Evolutionary conservation across 2,888 invertebrate species (phyloP).

Genomic region (Autographa pulchrina): DNA sequence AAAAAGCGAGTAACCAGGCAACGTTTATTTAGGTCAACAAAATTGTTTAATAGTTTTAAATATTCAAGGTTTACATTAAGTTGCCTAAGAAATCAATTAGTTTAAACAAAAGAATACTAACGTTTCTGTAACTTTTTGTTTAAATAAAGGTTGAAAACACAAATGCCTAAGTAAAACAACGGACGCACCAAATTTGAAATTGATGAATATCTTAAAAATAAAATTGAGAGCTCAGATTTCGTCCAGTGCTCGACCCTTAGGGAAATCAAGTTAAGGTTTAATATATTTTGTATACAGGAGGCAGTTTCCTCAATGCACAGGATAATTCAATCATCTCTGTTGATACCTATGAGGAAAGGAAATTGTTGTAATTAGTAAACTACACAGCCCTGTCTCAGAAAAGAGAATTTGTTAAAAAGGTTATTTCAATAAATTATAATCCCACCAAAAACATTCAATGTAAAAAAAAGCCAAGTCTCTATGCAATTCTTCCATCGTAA

Average conservation of each 20-base stretch:
- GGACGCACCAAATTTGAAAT: neutral
- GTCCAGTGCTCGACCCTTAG: neutral
- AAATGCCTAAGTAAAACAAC: neutral
- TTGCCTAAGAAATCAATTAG: too few species aligned
- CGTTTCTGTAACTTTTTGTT: neutral
- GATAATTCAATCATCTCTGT: conserved; percentile 1
- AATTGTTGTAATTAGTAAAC: neutral
- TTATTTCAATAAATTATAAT: too few species aligned
- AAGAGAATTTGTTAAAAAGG: too few species aligned
- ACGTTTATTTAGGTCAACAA: too few species aligned
- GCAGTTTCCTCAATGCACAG: neutral
- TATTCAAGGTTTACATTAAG: too few species aligned
- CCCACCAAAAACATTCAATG: too few species aligned
- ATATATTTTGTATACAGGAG: conserved; percentile 3
- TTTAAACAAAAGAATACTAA: neutral
- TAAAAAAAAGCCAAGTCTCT: too few species aligned
- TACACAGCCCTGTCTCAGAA: neutral
- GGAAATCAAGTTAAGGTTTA: conserved; percentile 7
- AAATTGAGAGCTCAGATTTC: neutral
- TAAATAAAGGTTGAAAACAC: neutral
- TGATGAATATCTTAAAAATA: conserved; percentile 7
- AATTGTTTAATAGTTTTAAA: too few species aligned
- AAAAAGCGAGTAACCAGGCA: too few species aligned
- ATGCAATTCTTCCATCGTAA: too few species aligned
- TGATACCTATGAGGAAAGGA: neutral